Conservation (phyloP, 2,113 vertebrate species). For the Myanophis thanlyinensis region DNA sequence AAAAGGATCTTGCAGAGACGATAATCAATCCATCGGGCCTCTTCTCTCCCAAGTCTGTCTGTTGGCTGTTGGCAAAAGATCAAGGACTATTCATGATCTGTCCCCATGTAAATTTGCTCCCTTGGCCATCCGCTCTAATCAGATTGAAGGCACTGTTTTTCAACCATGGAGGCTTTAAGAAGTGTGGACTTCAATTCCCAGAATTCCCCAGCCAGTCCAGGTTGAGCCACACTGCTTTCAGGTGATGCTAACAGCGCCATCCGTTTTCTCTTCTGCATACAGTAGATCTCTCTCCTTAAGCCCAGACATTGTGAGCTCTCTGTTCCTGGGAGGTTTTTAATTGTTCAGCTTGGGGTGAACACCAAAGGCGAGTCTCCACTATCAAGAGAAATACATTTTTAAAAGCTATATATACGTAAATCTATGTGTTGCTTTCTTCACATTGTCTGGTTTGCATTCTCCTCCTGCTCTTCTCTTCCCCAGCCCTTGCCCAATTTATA, state of each 20-base stretch:
- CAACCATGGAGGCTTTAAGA: neutral
- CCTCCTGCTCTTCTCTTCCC: constrained; percentile 17
- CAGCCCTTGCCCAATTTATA: constrained; percentile 55
- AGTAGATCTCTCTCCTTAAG: constrained; percentile 22
- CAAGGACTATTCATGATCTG: constrained; percentile 26
- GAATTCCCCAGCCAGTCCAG: neutral
- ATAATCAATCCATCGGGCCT: constrained; percentile 4
- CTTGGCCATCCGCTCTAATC: constrained; percentile 20
- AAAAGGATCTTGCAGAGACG: constrained; percentile 32
- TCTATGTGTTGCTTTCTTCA: constrained; percentile 49
- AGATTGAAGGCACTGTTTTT: neutral
- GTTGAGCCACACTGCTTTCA: neutral
- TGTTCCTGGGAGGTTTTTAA: constrained; percentile 52
- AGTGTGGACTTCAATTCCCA: constrained; percentile 1
- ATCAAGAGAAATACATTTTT: constrained; percentile 48
- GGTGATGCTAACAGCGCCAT: neutral
- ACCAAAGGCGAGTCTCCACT: constrained; percentile 30
- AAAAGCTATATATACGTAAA: constrained; percentile 7
- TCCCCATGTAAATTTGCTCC: neutral
- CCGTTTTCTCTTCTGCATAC: constrained; percentile 2
- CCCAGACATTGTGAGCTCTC: constrained; percentile 32
- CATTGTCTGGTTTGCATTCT: constrained; percentile 55
- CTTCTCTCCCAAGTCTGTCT: neutral
- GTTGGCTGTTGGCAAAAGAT: constrained; percentile 22
- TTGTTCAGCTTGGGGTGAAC: constrained; percentile 46